These are phyloP conservation scores for Hoplias malabaricus DNA, from an alignment of 2,113 vertebrate species.

Conservation along the genomic window DNA sequence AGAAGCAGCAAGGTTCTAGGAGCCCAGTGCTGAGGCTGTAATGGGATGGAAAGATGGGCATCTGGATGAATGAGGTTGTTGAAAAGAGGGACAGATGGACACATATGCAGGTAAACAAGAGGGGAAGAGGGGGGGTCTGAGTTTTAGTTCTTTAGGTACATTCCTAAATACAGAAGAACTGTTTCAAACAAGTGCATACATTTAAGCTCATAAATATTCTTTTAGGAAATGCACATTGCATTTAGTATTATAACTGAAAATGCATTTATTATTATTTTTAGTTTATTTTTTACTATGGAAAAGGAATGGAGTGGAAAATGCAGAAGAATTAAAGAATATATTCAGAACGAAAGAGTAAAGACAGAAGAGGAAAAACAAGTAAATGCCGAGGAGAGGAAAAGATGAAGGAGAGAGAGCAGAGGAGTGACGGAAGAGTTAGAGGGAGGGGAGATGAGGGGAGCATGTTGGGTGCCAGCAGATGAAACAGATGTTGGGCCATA, in stretches of 20 bases:
- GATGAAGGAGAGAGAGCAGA: slow-evolving; percentile 40
- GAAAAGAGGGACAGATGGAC: slow-evolving; percentile 77
- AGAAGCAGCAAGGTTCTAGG: slow-evolving; percentile 30
- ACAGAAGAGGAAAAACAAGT: slow-evolving; percentile 32
- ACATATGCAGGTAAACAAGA: slow-evolving; percentile 67
- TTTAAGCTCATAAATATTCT: too few relatives aligned
- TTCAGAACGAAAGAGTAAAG: slow-evolving; percentile 7
- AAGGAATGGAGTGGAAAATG: not conserved
- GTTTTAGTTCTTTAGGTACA: not conserved
- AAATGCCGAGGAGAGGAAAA: slow-evolving; percentile 45
- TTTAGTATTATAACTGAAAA: not conserved
- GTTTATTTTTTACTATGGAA: too few relatives aligned
- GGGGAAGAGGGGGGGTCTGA: slow-evolving; percentile 14
- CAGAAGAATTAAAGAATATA: too few relatives aligned
- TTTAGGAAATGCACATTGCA: not conserved
- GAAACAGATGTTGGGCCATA: slow-evolving; percentile 94
- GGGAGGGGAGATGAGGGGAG: slow-evolving; percentile 58
- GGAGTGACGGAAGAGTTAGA: slow-evolving; percentile 44
- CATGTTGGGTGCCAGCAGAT: slow-evolving; percentile 86
- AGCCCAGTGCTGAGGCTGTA: slow-evolving; percentile 49
- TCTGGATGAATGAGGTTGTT: slow-evolving; percentile 72
- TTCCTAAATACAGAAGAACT: not conserved
- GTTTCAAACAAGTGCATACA: too few relatives aligned
- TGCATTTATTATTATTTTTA: too few relatives aligned
- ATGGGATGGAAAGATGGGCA: slow-evolving; percentile 76